These are phyloP conservation scores for Rissa tridactyla DNA, from an alignment of 2,113 vertebrate species.

Conservation along the genomic window DNA sequence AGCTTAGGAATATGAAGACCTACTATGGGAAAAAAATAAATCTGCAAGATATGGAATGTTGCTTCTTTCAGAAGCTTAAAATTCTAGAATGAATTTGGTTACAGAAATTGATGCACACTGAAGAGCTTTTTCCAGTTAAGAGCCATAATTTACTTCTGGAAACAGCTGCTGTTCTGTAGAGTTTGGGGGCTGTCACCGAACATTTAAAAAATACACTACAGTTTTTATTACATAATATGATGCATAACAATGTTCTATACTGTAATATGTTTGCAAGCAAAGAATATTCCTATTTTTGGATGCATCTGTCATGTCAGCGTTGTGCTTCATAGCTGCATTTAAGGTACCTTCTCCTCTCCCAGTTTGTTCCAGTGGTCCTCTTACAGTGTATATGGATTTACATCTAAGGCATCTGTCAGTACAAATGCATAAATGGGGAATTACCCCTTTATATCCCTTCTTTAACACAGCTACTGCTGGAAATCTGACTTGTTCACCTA, in stretches of 20 bases:
- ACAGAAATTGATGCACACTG: background rate
- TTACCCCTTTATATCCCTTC: background rate
- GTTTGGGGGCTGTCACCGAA: background rate
- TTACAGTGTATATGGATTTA: background rate
- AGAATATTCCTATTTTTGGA: background rate
- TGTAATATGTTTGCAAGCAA: background rate
- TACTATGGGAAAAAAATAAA: background rate
- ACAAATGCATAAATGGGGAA: background rate
- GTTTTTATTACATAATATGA: background rate
- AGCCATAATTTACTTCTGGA: background rate
- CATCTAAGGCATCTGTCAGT: background rate
- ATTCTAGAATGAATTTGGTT: background rate
- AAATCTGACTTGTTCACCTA: background rate
- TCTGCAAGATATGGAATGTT: background rate
- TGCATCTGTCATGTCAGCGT: background rate
- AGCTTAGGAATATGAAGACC: background rate
- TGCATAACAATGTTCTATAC: background rate
- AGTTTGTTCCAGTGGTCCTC: background rate
- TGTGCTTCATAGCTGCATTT: background rate
- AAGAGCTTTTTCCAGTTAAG: background rate
- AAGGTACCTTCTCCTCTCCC: background rate
- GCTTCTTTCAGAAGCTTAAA: background rate
- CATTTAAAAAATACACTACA: background rate
- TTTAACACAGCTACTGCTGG: background rate
- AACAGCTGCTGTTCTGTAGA: background rate